Base-by-base conservation (phyloP, 2,113 vertebrate species). In the Balaeniceps rex region DNA sequence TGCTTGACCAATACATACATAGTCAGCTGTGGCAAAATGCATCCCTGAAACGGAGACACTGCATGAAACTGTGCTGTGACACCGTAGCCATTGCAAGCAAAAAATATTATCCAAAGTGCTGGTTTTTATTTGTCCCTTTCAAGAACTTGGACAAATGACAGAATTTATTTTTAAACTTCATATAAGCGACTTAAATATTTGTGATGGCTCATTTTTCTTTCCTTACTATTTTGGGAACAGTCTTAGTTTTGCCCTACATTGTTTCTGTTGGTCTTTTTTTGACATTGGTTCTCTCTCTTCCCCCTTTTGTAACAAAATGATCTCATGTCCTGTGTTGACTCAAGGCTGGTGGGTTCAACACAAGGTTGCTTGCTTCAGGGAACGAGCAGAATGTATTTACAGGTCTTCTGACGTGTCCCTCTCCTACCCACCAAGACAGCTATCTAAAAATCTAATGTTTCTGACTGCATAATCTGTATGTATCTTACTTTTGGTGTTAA, bases 81-180 rank as follows among this genome's bases (percentile, higher is more conserved):
- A 76, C 64, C 16, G 3, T 19, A 78, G 52, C 64, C 40, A 34
- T 55, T 69, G 38, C 69, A 92, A 88, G 83, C 61, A 75, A 70
- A 68, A 76, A 78, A 44, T 85, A 24, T 40, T 87, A 51, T 46
- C 34, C 19, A 25, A 84, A 77, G 49, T 0, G 5, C 70, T 93
- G 54, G 2, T 44, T 94, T 95, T 89, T 46, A 54, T 97, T 93
- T 93, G 69, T 84, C 52, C n/a, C 38, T 93, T 94, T 63, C 28
- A 88, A 87, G 83, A 83, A 76, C 83, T 74, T 77, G 74, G 68
- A 81, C 16, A 64, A 88, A 88, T 52, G 68, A 55, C 64, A 87
- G 42, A 38, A 70, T 81, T 91, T 93, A 96, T 97, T 97, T 97
- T 96, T 96, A 94, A 87, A 71, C 85, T 89, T 93, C 70, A 34